These are phyloP conservation scores for Asbolus verrucosus DNA, from an alignment of 1,140 invertebrate species.

Conservation along the genomic window DNA sequence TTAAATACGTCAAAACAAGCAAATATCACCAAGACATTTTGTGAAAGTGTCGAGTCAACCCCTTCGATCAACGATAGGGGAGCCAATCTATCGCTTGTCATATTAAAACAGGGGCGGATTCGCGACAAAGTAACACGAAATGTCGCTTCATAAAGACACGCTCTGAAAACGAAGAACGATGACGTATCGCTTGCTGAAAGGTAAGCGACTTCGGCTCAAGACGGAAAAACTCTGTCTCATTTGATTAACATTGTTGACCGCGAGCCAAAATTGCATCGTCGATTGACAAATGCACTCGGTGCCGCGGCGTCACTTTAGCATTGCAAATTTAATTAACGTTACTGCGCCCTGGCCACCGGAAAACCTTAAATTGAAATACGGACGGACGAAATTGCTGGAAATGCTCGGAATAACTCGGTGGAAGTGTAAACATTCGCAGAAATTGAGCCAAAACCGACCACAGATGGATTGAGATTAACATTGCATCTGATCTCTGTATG, in stretches of 20 bases:
- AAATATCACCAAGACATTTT: constrained; percentile 53
- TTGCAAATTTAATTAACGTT: constrained; percentile 45
- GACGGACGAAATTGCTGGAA: constrained; percentile 17
- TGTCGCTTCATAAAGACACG: constrained; percentile 11
- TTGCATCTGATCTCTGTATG: too few relatives aligned
- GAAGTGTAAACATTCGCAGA: constrained; percentile 16
- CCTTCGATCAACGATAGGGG: constrained; percentile 37
- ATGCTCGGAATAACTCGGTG: constrained; percentile 24
- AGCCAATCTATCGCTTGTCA: constrained; percentile 35
- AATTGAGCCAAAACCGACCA: constrained; percentile 16
- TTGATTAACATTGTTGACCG: constrained; percentile 39
- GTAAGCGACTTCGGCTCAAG: neutral
- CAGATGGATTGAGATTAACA: constrained; percentile 17
- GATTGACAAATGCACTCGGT: constrained; percentile 37
- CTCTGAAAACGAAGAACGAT: constrained; percentile 17
- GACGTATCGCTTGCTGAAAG: neutral
- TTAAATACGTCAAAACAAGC: constrained; percentile 52
- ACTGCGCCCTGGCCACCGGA: constrained; percentile 9
- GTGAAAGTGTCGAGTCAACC: constrained; percentile 23
- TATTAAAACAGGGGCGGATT: constrained; percentile 18
- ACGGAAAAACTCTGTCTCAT: constrained; percentile 13
- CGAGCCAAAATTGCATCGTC: constrained; percentile 40
- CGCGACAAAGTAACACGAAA: constrained; percentile 5
- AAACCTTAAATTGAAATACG: constrained; percentile 27
- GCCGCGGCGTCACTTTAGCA: constrained; percentile 27